Conservation (phyloP, 2,797 vertebrate genomes). For the Apogon talboti region DNA sequence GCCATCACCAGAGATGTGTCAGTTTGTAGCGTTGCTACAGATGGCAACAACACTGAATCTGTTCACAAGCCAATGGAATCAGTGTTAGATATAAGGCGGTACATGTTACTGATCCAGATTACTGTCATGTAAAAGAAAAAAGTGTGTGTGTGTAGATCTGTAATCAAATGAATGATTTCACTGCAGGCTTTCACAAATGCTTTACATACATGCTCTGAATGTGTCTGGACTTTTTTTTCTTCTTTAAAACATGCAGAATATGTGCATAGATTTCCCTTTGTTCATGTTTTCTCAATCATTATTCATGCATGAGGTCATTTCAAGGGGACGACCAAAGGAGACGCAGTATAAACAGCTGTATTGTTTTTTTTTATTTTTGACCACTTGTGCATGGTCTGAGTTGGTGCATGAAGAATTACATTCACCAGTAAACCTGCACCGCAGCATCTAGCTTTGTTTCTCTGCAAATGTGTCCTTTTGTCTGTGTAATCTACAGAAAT, state of each 20-base stretch:
- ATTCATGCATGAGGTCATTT: constrained; percentile 22
- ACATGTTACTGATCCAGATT: constrained; percentile 21
- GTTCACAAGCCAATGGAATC: constrained; percentile 5
- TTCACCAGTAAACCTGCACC: constrained; percentile 9
- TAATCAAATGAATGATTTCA: neutral
- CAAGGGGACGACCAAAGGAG: neutral
- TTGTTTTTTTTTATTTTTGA: constrained; percentile 21
- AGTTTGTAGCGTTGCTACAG: constrained; percentile 18
- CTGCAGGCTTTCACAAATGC: neutral
- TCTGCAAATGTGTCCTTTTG: constrained; percentile 53
- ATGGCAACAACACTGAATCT: constrained; percentile 23
- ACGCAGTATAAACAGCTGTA: constrained; percentile 24
- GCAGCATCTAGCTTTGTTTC: constrained; percentile 29
- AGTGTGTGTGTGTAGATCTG: too few species aligned
- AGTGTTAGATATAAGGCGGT: constrained; percentile 3
- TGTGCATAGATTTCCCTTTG: neutral
- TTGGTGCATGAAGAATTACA: constrained; percentile 4
- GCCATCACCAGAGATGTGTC: constrained; percentile 31
- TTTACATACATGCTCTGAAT: neutral
- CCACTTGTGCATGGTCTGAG: neutral
- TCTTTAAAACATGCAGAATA: neutral
- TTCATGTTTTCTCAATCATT: constrained; percentile 13
- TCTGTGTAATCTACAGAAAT: constrained; percentile 45
- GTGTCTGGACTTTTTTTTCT: neutral
- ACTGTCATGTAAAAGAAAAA: constrained; percentile 1